Base-by-base conservation (phyloP, 2,113 vertebrate genomes). In the Nymphicus hollandicus region DNA sequence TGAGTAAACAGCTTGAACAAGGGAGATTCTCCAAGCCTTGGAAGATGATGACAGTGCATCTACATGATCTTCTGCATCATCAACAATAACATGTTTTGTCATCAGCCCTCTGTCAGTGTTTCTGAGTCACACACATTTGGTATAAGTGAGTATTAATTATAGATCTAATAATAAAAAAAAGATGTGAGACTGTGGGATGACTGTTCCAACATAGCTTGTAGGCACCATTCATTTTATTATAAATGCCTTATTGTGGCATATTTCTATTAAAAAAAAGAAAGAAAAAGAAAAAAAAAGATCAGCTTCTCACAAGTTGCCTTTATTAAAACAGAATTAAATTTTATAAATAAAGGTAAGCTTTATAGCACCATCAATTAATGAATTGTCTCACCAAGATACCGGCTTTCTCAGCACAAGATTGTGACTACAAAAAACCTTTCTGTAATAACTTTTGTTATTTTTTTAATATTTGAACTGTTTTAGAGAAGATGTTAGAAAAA, bases 81-180 rank as follows among this genome's bases (percentile, higher is more conserved):
- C 93, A 66, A 96, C 85, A 96, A 86, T 61, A 97, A 95, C 39
- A 65, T 80, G 76, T 89, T 96, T 95, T 97, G 91, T 93, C 96
- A 96, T 93, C 60, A 84, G 60, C 94, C 86, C 83, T 86, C 65
- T 96, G 86, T 96, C 88, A 96, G 44, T 81, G 50, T 91, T 72
- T 81, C 69, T 97, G 93, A 98, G 86, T 96, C 95, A 96, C 33
- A 96, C 78, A 74, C 61, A 91, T 81, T 95, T 81, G 68, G 41
- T 93, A 52, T 95, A 92, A 87, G 72, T 91, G 33, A 95, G 72
- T 94, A 96, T 81, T 96, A 96, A 96, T 97, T 92, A 86, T 81
- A 89, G 58, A 56, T 70, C 58, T 80, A 94, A 89, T 95, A 11
- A 90, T 68, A 73, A 93, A 93, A 55, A 82, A 81, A 83, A 92